phyloP scores from a whole-genome alignment of 2,797 vertebrate species.

The Aselliscus stoliczkanus region DNA sequence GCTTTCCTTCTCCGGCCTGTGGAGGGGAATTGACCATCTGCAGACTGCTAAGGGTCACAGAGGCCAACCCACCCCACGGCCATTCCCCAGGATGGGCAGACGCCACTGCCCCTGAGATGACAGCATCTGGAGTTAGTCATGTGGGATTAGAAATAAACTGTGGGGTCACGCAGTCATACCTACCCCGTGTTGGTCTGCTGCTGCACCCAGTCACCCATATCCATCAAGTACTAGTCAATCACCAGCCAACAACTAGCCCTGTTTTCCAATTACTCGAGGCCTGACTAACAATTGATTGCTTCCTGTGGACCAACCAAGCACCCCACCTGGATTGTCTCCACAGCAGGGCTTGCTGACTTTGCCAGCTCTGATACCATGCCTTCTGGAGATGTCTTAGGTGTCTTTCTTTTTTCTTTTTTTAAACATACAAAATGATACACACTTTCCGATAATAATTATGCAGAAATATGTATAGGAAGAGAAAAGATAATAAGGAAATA shows the following conservation, averaged over 20 bases:
- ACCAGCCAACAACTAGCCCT: background rate
- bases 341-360: background rate
- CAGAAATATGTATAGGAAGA: background rate
- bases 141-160: fast-evolving
- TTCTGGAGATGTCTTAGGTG: background rate
- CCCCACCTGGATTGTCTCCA: too few species aligned
- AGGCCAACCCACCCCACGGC: fast-evolving
- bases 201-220: too few species aligned
- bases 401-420: background rate
- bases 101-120: background rate
- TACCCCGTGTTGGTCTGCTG: background rate
- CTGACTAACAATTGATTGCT: too few species aligned
- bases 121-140: background rate
- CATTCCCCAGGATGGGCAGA: background rate
- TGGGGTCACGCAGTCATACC: fast-evolving
- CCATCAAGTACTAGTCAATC: too few species aligned
- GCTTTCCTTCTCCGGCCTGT: background rate
- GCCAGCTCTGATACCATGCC: background rate
- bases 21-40: fast-evolving
- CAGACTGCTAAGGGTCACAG: background rate
- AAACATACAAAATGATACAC: background rate
- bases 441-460: background rate
- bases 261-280: background rate
- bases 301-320: fast-evolving
- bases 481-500: background rate